These are phyloP conservation scores for Rhynchonycteris naso DNA, from an alignment of 2,797 vertebrate genomes.

Conservation along the genomic window DNA sequence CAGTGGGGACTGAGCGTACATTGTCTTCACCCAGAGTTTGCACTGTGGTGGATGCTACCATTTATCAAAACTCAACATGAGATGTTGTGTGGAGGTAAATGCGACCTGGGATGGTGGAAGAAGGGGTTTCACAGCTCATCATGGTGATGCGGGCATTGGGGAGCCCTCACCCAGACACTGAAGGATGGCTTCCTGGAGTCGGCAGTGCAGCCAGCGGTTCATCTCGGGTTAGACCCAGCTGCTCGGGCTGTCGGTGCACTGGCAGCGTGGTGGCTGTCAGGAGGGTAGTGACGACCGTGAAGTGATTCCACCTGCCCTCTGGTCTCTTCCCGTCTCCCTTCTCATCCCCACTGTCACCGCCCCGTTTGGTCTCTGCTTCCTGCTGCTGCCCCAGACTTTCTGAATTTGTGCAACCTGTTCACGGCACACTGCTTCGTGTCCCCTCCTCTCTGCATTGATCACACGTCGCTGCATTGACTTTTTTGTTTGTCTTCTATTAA, in stretches of 20 bases:
- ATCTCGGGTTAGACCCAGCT: too few species aligned
- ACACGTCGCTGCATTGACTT: fast-evolving
- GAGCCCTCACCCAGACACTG: neutral
- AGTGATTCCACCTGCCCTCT: neutral
- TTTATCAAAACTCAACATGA: neutral
- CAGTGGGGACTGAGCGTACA: neutral
- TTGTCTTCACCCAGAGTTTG: neutral
- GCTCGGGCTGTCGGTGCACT: fast-evolving
- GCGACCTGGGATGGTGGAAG: neutral
- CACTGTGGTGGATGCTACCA: fast-evolving
- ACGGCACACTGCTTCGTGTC: too few species aligned
- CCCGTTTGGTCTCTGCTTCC: neutral
- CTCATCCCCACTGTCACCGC: fast-evolving
- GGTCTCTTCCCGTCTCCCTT: fast-evolving
- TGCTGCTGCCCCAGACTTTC: neutral
- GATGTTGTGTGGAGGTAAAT: fast-evolving
- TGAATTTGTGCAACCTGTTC: fast-evolving
- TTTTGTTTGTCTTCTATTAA: neutral
- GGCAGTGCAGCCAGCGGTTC: neutral
- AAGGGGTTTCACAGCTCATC: neutral
- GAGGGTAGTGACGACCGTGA: neutral
- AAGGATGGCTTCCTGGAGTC: too few species aligned
- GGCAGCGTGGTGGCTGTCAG: fast-evolving
- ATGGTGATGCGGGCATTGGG: too few species aligned
- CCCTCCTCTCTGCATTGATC: neutral